Percentiles rank a stretch among this genome's conserved stretches.
Evolutionary conservation across 2,797 vertebrate species (phyloP).

Genomic region (Anisognathus igniventris): DNA sequence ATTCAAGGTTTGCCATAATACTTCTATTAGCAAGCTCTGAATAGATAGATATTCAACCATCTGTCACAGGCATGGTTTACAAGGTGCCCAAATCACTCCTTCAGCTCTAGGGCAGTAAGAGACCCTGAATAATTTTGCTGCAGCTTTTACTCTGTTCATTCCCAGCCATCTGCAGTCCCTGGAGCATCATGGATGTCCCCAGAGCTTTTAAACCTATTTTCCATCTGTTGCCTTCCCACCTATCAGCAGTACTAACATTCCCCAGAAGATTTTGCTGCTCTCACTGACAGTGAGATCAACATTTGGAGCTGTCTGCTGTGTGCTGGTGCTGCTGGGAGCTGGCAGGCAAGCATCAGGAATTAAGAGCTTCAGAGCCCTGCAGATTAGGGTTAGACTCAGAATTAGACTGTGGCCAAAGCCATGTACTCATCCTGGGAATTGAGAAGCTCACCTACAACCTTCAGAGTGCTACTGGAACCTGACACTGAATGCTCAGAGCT

Average conservation of each 20-base stretch:
- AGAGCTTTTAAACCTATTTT: conserved; percentile 17
- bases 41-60: neutral
- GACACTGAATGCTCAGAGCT: neutral
- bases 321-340: conserved; percentile 16
- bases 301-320: neutral
- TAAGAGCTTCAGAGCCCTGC: neutral
- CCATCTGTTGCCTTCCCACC: conserved; percentile 45
- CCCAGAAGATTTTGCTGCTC: conserved; percentile 21
- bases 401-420: accelerated
- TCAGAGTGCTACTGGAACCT: neutral
- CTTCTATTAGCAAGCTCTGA: neutral
- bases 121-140: neutral
- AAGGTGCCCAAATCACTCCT: neutral
- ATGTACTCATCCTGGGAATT: neutral
- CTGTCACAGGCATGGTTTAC: neutral
- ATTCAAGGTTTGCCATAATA: neutral
- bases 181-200: neutral
- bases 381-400: neutral
- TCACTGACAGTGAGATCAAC: neutral
- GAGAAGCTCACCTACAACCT: neutral
- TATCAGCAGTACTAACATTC: neutral
- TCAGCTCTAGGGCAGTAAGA: neutral
- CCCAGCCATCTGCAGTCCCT: conserved; percentile 24
- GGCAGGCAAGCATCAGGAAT: neutral
- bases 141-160: neutral